Evolutionary conservation across 2,888 invertebrate species (phyloP).

Genomic region (Pimpla rufipes): DNA sequence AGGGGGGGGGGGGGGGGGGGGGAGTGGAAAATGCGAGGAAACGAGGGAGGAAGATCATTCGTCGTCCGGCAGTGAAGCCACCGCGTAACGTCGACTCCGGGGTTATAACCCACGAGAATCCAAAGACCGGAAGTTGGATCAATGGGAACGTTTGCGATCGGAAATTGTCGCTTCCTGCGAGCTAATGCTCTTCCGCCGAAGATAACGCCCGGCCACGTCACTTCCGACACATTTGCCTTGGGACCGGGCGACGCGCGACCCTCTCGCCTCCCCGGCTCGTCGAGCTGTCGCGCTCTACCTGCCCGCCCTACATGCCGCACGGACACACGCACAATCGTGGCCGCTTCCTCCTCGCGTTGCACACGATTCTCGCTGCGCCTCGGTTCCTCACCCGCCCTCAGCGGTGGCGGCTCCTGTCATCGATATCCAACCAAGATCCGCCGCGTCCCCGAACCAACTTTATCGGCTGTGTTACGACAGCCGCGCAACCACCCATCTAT

Average conservation of each 20-base stretch:
- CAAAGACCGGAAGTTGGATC: slow-evolving; percentile 80
- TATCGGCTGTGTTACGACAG: slow-evolving; percentile 58
- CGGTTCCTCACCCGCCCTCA: slow-evolving; percentile 15
- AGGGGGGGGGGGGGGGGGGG: background rate
- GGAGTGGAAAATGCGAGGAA: background rate
- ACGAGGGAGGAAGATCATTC: slow-evolving; percentile 53
- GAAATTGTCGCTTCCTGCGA: slow-evolving; percentile 83
- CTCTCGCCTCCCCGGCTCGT: slow-evolving; percentile 4
- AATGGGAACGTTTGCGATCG: slow-evolving; percentile 81
- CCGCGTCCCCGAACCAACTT: slow-evolving; percentile 48
- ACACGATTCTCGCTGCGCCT: background rate
- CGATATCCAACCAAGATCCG: slow-evolving; percentile 57
- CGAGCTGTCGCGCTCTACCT: slow-evolving; percentile 28
- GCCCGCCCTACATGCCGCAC: slow-evolving; percentile 20
- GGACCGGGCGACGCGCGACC: slow-evolving; percentile 31
- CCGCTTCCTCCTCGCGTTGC: slow-evolving; percentile 23
- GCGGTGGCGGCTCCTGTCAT: slow-evolving; percentile 29
- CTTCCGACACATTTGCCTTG: slow-evolving; percentile 71
- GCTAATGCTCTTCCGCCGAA: slow-evolving; percentile 82
- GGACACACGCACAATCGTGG: background rate
- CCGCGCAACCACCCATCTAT: slow-evolving; percentile 12
- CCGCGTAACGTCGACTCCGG: slow-evolving; percentile 38
- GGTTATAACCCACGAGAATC: slow-evolving; percentile 58
- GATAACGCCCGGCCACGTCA: slow-evolving; percentile 75
- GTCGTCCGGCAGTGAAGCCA: slow-evolving; percentile 52